Base-by-base conservation (phyloP, 2,888 invertebrate species). In the Oeneis ivallda region DNA sequence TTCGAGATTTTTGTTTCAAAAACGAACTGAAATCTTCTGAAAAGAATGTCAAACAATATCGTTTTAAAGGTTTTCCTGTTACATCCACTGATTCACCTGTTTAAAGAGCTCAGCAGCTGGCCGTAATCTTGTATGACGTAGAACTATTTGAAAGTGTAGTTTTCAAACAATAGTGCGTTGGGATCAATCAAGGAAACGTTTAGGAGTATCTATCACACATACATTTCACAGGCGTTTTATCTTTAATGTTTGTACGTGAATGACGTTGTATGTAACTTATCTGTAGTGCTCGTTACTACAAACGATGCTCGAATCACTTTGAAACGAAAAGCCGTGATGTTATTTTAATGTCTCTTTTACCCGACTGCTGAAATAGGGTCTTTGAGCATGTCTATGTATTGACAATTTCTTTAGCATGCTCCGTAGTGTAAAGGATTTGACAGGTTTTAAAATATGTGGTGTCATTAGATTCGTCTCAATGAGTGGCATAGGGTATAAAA, bases 141-240 rank as follows among this genome's bases (percentile, higher is more conserved):
- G 15, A 37, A 15, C 53, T 34, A 34, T 52, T 52, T 52, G 34
- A n/a, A 53, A 34, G 34, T 50, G 49, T 50, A 26, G 49, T 11
- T 56, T 47, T 32, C 45, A 32, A 59, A 59, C 58, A 59, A 47
- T 15, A 47, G 17, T 39, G 47, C 37, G n/a, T 52, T 41, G 41
- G 19, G 37, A 47, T 60, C 45, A 49, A 60, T 60, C 50, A 39
- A 37, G 49, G 58, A 59, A 52, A 64, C 50, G 58, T 57, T 54
- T 19, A 37, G 45, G 45, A 47, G 34, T 45, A 54, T 34, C 76
- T 45, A 54, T 34, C 76, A 71, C 71, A 68, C 68, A 73, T 73
- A 74, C 72, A 64, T 65, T 68, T 70, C 71, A 78, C 77, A 72
- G 75, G 72, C 76, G 78, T 79, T 77, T 74, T 72, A 78, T 75